Conservation (phyloP, 1,140 invertebrate genomes). For the Leguminivora glycinivorella region DNA sequence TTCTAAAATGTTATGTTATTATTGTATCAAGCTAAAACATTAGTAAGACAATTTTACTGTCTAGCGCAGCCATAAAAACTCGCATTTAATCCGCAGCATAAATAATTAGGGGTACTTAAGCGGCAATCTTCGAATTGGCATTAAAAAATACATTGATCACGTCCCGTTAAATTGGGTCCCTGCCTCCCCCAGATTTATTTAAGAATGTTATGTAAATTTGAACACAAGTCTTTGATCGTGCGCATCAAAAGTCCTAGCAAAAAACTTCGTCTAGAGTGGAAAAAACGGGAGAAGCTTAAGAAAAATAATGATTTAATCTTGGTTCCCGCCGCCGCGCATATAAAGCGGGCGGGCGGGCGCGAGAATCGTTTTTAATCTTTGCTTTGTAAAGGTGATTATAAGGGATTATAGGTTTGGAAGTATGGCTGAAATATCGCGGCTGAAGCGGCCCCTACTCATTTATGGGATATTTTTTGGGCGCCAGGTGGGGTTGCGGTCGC, state of each 20-base stretch:
- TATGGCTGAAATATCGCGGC: constrained; percentile 75
- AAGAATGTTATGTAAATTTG: constrained; percentile 79
- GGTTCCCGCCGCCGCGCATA: constrained; percentile 76
- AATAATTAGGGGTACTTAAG: constrained; percentile 69
- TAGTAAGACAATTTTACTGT: constrained; percentile 47
- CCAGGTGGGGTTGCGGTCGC: constrained; percentile 67
- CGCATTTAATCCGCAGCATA: constrained; percentile 50
- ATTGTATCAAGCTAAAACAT: constrained; percentile 38
- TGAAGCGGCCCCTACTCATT: constrained; percentile 67
- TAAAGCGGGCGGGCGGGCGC: constrained; percentile 60
- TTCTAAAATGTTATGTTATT: constrained; percentile 36
- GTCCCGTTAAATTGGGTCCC: constrained; percentile 54
- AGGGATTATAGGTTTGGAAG: constrained; percentile 79
- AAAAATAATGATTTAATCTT: constrained; percentile 80
- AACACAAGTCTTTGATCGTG: constrained; percentile 78
- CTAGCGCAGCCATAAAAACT: background rate
- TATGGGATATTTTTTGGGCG: constrained; percentile 71
- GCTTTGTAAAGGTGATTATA: constrained; percentile 81
- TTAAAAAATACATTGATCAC: constrained; percentile 71
- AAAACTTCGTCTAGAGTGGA: constrained; percentile 71
- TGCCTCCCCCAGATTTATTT: constrained; percentile 73
- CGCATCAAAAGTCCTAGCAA: constrained; percentile 76
- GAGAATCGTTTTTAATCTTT: constrained; percentile 81
- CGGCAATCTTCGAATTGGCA: constrained; percentile 60
- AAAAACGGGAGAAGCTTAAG: constrained; percentile 76